These are phyloP conservation scores for Epinephelus awoara DNA, from an alignment of 2,797 vertebrate species.

Conservation along the genomic window DNA sequence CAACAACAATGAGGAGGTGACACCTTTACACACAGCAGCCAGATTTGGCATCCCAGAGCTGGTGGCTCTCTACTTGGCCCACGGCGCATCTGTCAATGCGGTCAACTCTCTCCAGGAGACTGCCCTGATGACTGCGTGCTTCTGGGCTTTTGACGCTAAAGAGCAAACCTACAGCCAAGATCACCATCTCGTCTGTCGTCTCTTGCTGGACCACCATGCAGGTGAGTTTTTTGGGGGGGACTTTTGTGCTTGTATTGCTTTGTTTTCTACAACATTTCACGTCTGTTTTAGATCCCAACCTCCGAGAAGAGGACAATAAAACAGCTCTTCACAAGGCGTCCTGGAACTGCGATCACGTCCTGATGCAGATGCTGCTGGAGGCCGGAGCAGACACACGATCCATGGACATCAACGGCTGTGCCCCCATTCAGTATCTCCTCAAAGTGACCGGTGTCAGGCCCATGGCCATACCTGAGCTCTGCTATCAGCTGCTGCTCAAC, in stretches of 20 bases:
- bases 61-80: conserved; percentile 88
- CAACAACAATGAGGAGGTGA: conserved; percentile 90
- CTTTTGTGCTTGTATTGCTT: not conserved
- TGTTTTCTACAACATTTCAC: not conserved
- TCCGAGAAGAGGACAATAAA: conserved; percentile 92
- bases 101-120: conserved; percentile 91
- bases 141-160: conserved; percentile 91
- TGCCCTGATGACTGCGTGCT: conserved; percentile 89
- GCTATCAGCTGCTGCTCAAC: conserved; percentile 95
- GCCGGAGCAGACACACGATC: conserved; percentile 89
- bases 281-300: conserved; percentile 84
- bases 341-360: conserved; percentile 95
- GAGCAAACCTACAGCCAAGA: conserved; percentile 91
- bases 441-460: conserved; percentile 92
- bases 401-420: conserved; percentile 96
- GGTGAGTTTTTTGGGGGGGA: conserved; percentile 41
- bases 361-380: conserved; percentile 94
- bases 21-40: conserved; percentile 90
- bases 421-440: conserved; percentile 93
- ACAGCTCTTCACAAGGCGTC: conserved; percentile 96
- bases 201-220: conserved; percentile 91
- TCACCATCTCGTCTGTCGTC: conserved; percentile 92
- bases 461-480: conserved; percentile 88
- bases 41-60: conserved; percentile 92
- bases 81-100: conserved; percentile 88